These are phyloP conservation scores for Zootoca vivipara DNA, from an alignment of 2,113 vertebrate genomes.

Conservation along the genomic window DNA sequence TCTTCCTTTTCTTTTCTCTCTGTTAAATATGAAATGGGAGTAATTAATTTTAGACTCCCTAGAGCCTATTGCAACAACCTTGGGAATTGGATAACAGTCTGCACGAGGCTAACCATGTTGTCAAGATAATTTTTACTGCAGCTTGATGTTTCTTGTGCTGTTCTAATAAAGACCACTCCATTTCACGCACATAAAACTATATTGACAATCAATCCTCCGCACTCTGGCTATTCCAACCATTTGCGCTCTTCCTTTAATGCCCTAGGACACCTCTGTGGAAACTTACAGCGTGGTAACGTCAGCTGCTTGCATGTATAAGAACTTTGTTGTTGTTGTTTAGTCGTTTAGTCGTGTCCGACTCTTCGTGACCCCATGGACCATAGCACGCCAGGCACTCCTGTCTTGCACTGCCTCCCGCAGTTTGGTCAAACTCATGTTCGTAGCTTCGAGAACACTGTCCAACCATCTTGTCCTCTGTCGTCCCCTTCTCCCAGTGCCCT, in stretches of 20 bases:
- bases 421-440: too few relatives aligned
- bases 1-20: neutral
- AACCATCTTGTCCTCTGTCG: too few relatives aligned
- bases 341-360: too few relatives aligned
- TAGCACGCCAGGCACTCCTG: too few relatives aligned
- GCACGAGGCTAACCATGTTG: neutral
- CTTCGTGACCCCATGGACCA: too few relatives aligned
- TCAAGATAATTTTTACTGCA: conserved; percentile 39
- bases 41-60: conserved; percentile 54
- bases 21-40: conserved; percentile 26
- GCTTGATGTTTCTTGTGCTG: conserved; percentile 17
- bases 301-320: neutral
- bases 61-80: conserved; percentile 6
- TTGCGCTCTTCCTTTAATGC: neutral
- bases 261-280: neutral
- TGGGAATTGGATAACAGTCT: conserved; percentile 28
- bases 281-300: neutral
- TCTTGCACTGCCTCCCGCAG: too few relatives aligned
- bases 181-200: conserved; percentile 9
- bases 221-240: neutral
- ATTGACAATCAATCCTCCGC: neutral
- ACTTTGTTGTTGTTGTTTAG: too few relatives aligned
- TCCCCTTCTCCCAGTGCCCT: too few relatives aligned
- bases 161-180: conserved; percentile 26
- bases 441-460: too few relatives aligned